Evolutionary conservation across 2,797 vertebrate genomes (phyloP).

Genomic region (Artibeus jamaicensis): DNA sequence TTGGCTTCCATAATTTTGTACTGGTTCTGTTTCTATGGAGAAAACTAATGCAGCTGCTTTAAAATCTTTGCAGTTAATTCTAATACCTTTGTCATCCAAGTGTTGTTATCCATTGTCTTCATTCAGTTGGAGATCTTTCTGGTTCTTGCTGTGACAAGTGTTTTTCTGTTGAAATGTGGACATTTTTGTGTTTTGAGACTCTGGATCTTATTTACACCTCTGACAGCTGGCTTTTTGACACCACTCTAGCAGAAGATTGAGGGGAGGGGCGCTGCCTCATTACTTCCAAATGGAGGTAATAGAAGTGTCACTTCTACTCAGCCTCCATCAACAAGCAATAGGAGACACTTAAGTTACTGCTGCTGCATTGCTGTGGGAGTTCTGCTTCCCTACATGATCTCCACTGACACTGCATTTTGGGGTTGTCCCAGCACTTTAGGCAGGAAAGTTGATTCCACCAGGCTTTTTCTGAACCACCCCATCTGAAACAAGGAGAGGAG

Average conservation of each 20-base stretch:
- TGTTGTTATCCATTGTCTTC: background rate
- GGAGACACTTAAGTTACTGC: background rate
- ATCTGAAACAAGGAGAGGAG: background rate
- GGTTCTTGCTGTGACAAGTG: background rate
- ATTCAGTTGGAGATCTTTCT: background rate
- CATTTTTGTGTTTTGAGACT: background rate
- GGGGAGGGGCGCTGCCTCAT: background rate
- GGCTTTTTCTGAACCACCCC: background rate
- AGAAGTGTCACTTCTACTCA: background rate
- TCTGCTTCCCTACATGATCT: background rate
- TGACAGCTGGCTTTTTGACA: background rate
- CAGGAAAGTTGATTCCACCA: background rate
- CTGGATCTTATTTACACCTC: background rate
- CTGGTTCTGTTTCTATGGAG: background rate
- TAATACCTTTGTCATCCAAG: background rate
- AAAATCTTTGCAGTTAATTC: background rate
- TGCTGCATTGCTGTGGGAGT: background rate
- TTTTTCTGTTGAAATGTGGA: background rate
- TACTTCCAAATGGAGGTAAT: background rate
- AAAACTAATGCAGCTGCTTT: background rate
- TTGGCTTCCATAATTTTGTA: background rate
- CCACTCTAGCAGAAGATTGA: background rate
- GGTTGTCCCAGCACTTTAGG: background rate
- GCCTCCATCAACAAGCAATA: background rate
- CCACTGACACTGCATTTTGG: background rate